Conservation (phyloP, 1,140 invertebrate species). For the Sarcophaga peregrina region DNA sequence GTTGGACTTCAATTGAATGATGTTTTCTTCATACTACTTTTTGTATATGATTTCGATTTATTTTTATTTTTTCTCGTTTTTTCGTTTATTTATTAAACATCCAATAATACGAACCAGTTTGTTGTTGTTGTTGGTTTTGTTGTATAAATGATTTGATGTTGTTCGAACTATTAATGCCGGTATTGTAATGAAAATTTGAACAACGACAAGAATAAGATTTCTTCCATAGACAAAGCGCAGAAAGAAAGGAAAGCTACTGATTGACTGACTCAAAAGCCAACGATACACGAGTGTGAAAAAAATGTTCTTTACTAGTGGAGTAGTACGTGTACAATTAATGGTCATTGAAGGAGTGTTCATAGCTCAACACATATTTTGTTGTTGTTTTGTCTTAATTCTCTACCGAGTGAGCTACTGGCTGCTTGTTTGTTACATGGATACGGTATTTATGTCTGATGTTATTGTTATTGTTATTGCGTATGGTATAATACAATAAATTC, state of each 20-base stretch:
- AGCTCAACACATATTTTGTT: not conserved
- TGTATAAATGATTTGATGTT: conserved; percentile 3
- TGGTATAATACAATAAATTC: conserved; percentile 41
- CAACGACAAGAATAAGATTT: not conserved
- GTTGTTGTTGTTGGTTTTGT: too few relatives aligned
- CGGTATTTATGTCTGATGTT: not conserved
- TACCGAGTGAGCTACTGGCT: conserved; percentile 14
- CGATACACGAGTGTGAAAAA: too few relatives aligned
- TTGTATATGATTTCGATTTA: too few relatives aligned
- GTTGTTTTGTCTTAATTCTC: not conserved
- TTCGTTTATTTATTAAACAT: not conserved
- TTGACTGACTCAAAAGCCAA: too few relatives aligned
- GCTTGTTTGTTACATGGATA: not conserved
- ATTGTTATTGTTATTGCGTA: conserved; percentile 8
- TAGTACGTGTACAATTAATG: conserved; percentile 1
- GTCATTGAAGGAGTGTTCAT: conserved; percentile 34
- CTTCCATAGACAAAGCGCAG: not conserved
- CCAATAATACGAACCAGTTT: not conserved
- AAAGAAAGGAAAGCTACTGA: not conserved
- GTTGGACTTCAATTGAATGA: conserved; percentile 12
- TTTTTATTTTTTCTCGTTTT: not conserved
- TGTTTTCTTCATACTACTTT: not conserved
- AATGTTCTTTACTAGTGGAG: not conserved
- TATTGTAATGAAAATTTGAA: conserved; percentile 38
- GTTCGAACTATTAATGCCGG: conserved; percentile 27